Percentiles rank a stretch among this genome's conserved stretches.
phyloP scores from a whole-genome alignment of 2,113 vertebrate species.

The Procavia capensis region DNA sequence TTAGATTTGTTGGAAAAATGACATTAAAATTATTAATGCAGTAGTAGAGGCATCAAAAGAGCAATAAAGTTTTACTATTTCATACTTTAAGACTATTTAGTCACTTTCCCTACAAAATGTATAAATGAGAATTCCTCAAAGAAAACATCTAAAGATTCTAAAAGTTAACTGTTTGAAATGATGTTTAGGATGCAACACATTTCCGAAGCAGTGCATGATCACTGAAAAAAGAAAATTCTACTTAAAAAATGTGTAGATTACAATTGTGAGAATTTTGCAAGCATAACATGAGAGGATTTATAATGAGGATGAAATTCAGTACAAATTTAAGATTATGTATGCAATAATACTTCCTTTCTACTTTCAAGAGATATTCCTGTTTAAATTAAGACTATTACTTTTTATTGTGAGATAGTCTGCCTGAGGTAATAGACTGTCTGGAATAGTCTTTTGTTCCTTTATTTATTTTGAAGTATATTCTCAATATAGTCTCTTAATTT shows the following conservation, averaged over 20 bases:
- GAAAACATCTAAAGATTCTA: neutral
- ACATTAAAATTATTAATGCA: neutral
- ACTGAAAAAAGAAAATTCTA: neutral
- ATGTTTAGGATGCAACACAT: constrained; percentile 2
- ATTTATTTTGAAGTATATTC: neutral
- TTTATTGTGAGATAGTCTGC: neutral
- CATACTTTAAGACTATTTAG: neutral
- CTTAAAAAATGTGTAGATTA: neutral
- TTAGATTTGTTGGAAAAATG: neutral
- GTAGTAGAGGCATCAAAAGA: neutral
- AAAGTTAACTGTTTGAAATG: neutral
- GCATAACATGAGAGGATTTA: neutral
- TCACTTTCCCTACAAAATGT: neutral
- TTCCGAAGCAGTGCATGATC: neutral
- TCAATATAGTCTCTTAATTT: neutral
- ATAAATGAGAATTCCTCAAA: constrained; percentile 3
- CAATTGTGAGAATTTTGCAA: neutral
- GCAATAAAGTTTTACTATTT: neutral
- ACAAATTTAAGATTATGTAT: neutral
- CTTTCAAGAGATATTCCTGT: neutral
- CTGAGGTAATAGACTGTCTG: neutral
- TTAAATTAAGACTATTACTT: constrained; percentile 36
- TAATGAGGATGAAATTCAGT: constrained; percentile 5
- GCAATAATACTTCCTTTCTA: neutral
- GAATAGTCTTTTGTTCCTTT: constrained; percentile 10